phyloP scores from a whole-genome alignment of 1,140 invertebrate genomes.

The Hypsibius dujardini region DNA sequence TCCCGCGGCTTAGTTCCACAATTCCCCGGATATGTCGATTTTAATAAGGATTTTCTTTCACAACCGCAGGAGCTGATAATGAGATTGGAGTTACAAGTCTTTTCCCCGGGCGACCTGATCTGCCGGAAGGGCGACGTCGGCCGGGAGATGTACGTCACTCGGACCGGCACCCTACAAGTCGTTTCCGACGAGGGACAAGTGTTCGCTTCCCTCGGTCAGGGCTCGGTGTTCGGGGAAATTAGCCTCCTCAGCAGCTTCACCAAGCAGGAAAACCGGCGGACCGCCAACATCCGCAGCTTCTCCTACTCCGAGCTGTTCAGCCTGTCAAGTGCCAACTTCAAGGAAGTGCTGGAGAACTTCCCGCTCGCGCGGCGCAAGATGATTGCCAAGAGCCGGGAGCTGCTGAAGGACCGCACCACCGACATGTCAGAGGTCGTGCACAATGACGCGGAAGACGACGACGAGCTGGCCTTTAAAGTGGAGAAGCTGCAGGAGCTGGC shows the following conservation, averaged over 20 bases:
- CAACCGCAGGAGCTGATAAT: neutral
- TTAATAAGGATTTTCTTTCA: neutral
- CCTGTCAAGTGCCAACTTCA: constrained; percentile 76
- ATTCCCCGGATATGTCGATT: too few relatives aligned
- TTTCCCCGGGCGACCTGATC: constrained; percentile 86
- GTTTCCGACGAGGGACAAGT: constrained; percentile 68
- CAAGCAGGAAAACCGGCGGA: constrained; percentile 42
- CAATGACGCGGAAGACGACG: constrained; percentile 1
- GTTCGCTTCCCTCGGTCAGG: constrained; percentile 66
- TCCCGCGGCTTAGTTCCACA: too few relatives aligned
- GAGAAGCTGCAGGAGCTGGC: neutral
- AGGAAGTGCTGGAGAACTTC: constrained; percentile 79
- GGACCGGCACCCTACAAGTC: constrained; percentile 85
- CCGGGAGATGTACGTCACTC: constrained; percentile 94
- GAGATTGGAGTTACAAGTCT: constrained; percentile 43
- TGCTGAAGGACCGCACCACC: neutral
- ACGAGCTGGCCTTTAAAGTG: neutral
- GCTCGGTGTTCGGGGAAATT: constrained; percentile 70
- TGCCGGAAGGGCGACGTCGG: constrained; percentile 85
- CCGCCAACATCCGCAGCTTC: constrained; percentile 82
- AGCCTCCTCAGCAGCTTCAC: constrained; percentile 11
- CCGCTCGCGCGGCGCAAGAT: constrained; percentile 68
- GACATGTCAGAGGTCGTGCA: neutral
- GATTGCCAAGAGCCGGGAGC: constrained; percentile 12
- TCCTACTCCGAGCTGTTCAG: constrained; percentile 90